These are phyloP conservation scores for Crenichthys baileyi DNA, from an alignment of 2,797 vertebrate species.

Conservation along the genomic window DNA sequence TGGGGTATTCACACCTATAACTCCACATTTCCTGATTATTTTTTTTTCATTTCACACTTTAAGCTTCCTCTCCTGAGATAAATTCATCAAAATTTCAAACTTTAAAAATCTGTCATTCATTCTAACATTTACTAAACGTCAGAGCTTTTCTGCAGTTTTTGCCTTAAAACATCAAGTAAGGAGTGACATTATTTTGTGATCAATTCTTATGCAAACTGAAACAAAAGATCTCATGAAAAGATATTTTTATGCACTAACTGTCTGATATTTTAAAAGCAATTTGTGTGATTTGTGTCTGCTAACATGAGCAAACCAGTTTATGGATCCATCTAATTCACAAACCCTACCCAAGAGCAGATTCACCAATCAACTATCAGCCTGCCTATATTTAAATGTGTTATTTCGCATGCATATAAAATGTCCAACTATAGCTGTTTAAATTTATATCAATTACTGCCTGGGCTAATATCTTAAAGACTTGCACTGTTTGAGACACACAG, in stretches of 20 bases:
- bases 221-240: not conserved
- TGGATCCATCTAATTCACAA: not conserved
- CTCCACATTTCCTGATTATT: conserved; percentile 4
- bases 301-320: not conserved
- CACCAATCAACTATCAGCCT: not conserved
- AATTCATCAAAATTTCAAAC: no score
- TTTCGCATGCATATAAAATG: not conserved
- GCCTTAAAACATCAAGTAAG: not conserved
- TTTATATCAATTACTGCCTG: not conserved
- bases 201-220: not conserved
- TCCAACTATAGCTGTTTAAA: not conserved
- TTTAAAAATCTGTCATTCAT: not conserved
- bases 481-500: no score
- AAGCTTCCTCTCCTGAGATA: not conserved
- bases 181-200: not conserved
- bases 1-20: not conserved
- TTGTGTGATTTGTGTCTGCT: not conserved
- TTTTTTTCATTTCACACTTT: not conserved
- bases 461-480: not conserved
- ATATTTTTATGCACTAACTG: not conserved
- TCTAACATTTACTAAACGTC: not conserved
- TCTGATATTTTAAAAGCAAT: not conserved
- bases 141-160: not conserved
- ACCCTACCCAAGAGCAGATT: not conserved
- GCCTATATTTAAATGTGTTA: not conserved